Evolutionary conservation across 2,113 vertebrate species (phyloP).

Genomic region (Gnathonemus echidnorhynchus): DNA sequence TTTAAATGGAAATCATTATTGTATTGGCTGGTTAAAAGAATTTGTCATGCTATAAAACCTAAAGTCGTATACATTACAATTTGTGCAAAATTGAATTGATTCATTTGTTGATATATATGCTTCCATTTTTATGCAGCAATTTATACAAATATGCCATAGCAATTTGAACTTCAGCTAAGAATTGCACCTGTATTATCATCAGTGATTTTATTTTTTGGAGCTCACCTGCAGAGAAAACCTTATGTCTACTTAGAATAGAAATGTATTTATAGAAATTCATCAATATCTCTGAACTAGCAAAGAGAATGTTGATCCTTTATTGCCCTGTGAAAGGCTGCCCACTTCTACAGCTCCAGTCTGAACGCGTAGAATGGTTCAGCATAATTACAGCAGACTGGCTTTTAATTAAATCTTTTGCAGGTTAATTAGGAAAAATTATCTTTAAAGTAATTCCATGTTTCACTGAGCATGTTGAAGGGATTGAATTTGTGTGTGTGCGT

Average conservation of each 20-base stretch:
- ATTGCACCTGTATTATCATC: not conserved
- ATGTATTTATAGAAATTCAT: not conserved
- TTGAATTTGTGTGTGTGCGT: not conserved
- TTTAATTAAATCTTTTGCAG: constrained; percentile 61
- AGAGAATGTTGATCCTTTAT: not conserved
- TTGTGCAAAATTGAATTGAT: not conserved
- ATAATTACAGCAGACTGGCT: constrained; percentile 51
- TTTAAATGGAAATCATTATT: constrained; percentile 1
- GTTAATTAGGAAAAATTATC: constrained; percentile 60
- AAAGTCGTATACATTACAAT: not conserved
- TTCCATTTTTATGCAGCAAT: constrained; percentile 6
- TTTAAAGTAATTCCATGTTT: constrained; percentile 51
- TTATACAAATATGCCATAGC: not conserved
- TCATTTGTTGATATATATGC: not conserved
- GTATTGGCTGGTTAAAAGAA: not conserved
- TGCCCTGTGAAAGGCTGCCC: not conserved
- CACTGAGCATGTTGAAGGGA: constrained; percentile 25
- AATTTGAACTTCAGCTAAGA: not conserved
- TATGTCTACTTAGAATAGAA: not conserved
- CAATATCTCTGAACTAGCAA: not conserved
- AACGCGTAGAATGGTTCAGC: constrained; percentile 33
- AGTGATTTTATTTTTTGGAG: not conserved
- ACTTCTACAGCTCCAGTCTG: constrained; percentile 19
- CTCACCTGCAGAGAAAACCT: not conserved
- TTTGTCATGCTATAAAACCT: not conserved